These are phyloP conservation scores for Dicyrtoma fusca DNA, from an alignment of 2,888 invertebrate species.

Conservation along the genomic window DNA sequence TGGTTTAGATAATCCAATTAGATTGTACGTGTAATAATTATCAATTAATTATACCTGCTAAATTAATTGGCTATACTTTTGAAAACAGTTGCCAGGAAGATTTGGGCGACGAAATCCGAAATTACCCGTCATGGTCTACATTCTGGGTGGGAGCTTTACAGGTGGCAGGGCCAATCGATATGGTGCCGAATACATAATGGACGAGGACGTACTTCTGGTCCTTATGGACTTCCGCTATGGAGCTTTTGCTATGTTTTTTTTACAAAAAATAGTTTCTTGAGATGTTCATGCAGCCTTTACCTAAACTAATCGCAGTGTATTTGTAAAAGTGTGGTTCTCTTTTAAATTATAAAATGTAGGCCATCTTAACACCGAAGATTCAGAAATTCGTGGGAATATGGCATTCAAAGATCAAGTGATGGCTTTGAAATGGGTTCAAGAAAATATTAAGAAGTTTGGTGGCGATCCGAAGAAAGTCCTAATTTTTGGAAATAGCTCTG, in stretches of 20 bases:
- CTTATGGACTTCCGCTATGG: conserved; percentile 20
- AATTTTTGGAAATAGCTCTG: conserved; percentile 30
- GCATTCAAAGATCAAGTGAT: conserved; percentile 32
- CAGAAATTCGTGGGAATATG: conserved; percentile 24
- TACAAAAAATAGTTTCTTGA: too few species aligned
- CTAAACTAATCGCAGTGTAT: background rate
- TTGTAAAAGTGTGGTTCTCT: background rate
- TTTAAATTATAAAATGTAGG: conserved; percentile 10
- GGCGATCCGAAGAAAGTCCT: conserved; percentile 21
- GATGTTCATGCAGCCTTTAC: too few species aligned
- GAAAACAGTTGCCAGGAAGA: background rate
- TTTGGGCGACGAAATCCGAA: background rate
- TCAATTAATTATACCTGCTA: too few species aligned
- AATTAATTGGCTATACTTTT: too few species aligned
- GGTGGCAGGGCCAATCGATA: conserved; percentile 20
- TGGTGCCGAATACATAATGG: conserved; percentile 28
- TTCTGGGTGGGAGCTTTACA: conserved; percentile 15
- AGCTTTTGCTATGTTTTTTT: conserved; percentile 19
- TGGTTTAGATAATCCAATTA: too few species aligned
- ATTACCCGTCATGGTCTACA: conserved; percentile 24
- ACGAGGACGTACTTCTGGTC: conserved; percentile 23
- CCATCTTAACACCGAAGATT: conserved; percentile 26
- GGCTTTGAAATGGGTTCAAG: conserved; percentile 27
- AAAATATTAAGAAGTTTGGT: conserved; percentile 32
- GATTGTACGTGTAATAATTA: too few species aligned